Base-by-base conservation (phyloP, 2,888 invertebrate genomes). In the Drosophila mimetica region DNA sequence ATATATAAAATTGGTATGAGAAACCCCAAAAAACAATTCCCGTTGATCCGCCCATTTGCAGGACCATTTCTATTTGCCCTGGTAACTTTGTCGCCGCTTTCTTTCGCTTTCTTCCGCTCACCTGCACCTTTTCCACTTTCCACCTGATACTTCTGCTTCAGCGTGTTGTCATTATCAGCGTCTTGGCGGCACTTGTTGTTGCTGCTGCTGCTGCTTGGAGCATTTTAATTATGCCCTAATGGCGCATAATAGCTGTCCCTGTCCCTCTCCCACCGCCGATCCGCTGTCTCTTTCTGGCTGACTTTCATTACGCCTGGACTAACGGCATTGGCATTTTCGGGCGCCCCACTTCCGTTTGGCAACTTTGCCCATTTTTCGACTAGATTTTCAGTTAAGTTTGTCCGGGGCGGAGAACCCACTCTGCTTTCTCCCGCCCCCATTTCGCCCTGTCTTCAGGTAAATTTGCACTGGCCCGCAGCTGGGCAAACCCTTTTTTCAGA, bases 151-250 rank as follows among this genome's bases (percentile, higher is more conserved):
- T 37, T 57, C 42, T 36, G 13, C 36, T 30, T 32, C 64, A 16
- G n/a, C 47, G 55, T 50, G 55, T 71, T 72, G 65, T 66, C 69
- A 53, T 72, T 81, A 63, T 71, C 71, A 63, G 61, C 64, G 63
- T 71, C 63, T 61, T 48, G 55, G 37, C 36, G 4, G 47, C 51
- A 39, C 36, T 69, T 57, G 34, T 48, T 66, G 63, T 48, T 67
- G 63, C 39, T 69, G 25, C 11, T 16, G 51, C 63, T 58, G 76
- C 73, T 81, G 78, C 89, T 89, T 77, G 85, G 83, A 88, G 81
- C 82, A 88, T 89, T 90, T 90, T 90, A 90, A 90, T 90, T 90
- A 89, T 87, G 82, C 89, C 86, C 89, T 86, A 90, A 89, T 89
- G 89, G 89, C 83, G 79, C 79, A 86, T 83, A 89, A 89, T 86